These are phyloP conservation scores for Halictus quadricinctus DNA, from an alignment of 2,888 invertebrate genomes.

Conservation along the genomic window DNA sequence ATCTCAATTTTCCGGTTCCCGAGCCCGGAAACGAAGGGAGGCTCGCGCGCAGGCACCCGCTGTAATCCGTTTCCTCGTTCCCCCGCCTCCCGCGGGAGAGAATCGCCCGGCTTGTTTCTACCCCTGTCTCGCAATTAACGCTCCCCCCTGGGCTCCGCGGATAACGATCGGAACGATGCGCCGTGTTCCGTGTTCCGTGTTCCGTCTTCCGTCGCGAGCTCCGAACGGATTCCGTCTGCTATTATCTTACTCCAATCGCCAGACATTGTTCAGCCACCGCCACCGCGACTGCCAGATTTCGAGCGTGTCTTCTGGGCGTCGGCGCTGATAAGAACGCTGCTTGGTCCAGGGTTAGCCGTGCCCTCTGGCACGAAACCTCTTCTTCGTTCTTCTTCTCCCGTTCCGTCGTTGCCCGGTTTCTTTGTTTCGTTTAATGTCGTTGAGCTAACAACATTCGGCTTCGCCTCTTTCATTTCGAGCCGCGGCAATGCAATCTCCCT, in stretches of 20 bases:
- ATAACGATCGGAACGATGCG: slow-evolving; percentile 40
- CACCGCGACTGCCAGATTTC: neutral
- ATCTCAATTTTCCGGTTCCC: slow-evolving; percentile 62
- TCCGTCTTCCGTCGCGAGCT: neutral
- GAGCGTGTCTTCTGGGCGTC: neutral
- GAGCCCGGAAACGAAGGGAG: slow-evolving; percentile 54
- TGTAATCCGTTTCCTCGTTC: slow-evolving; percentile 50
- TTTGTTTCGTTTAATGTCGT: neutral
- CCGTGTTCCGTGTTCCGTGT: neutral
- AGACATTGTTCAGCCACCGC: neutral
- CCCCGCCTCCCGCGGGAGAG: slow-evolving; percentile 9
- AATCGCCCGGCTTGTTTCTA: slow-evolving; percentile 39
- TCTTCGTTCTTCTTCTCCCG: neutral
- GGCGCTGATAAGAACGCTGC: neutral
- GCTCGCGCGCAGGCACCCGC: neutral
- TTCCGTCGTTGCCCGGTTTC: neutral
- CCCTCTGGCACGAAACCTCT: neutral
- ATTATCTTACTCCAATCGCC: slow-evolving; percentile 4
- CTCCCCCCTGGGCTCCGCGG: slow-evolving; percentile 5
- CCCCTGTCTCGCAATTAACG: slow-evolving; percentile 58
- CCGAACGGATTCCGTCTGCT: neutral
- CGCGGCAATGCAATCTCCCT: neutral
- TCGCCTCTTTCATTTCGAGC: neutral
- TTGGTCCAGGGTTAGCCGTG: neutral
- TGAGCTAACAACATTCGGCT: neutral